Conservation (phyloP, 2,797 vertebrate species). For the Pangasius larnaudii region DNA sequence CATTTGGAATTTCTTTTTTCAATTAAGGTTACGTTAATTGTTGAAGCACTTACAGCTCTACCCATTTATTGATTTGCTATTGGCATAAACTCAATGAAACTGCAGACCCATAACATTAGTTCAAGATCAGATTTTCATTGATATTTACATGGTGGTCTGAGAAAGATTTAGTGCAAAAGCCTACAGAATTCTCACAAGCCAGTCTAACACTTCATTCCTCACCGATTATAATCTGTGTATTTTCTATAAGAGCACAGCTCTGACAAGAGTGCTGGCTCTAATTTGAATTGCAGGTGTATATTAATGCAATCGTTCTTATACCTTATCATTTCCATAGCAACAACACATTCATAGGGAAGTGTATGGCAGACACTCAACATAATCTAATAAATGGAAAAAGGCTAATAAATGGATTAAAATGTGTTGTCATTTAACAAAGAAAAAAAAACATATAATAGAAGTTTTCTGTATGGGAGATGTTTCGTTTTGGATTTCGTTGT, state of each 20-base stretch:
- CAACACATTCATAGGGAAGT: not conserved
- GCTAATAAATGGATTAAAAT: not conserved
- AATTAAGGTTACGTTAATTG: not conserved
- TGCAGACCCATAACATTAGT: not conserved
- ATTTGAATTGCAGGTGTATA: not conserved
- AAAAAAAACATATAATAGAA: not conserved
- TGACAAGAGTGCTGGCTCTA: not conserved
- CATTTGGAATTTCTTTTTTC: not conserved
- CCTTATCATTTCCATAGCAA: not conserved
- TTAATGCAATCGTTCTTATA: not conserved
- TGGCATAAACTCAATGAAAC: not conserved
- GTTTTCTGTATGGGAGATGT: not conserved
- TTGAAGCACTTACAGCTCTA: not conserved
- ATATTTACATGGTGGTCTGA: not conserved
- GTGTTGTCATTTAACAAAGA: not conserved
- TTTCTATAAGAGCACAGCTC: not conserved
- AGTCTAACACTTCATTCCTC: not conserved
- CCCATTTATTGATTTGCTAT: slow-evolving; percentile 7
- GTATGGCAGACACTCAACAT: not conserved
- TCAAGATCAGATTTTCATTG: slow-evolving; percentile 7
- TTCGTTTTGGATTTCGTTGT: not conserved
- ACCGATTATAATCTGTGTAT: not conserved
- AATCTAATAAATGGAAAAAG: not conserved
- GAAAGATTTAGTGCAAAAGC: not conserved
- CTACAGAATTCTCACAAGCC: not conserved